Evolutionary conservation across 2,888 invertebrate species (phyloP).

Genomic region (Papilio gigon): DNA sequence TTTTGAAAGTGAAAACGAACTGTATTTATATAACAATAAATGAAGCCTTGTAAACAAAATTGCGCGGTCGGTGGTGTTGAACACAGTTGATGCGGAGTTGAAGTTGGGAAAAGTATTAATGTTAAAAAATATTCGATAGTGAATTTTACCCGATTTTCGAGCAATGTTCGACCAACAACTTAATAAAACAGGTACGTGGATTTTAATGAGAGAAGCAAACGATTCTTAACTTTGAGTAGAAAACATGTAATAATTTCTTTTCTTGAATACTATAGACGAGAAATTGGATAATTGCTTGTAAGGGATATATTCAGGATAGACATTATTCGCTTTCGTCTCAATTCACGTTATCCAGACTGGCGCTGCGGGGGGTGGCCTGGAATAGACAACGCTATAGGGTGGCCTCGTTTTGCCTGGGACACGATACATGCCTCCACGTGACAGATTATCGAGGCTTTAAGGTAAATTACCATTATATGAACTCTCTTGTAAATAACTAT

Average conservation of each 20-base stretch:
- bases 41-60: too few species aligned
- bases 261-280: not conserved
- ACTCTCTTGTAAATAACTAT: not conserved
- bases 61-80: too few species aligned
- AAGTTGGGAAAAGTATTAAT: too few species aligned
- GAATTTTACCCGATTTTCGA: too few species aligned
- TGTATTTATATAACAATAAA: too few species aligned
- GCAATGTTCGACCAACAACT: too few species aligned
- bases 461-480: not conserved
- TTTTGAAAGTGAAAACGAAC: too few species aligned
- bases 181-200: not conserved
- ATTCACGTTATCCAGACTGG: not conserved
- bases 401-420: not conserved
- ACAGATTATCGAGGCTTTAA: not conserved
- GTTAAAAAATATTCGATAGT: too few species aligned
- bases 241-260: not conserved
- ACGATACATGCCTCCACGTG: not conserved
- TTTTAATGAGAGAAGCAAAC: not conserved
- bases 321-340: not conserved
- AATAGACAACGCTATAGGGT: constrained; percentile 3
- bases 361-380: not conserved
- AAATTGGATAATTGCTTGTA: not conserved
- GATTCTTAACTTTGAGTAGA: not conserved
- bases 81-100: too few species aligned
- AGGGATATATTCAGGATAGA: not conserved